A percentile compares a stretch with the other conserved stretches of the same genome.
phyloP scores from a whole-genome alignment of 2,797 vertebrate species.

The Buphagus erythrorhynchus region DNA sequence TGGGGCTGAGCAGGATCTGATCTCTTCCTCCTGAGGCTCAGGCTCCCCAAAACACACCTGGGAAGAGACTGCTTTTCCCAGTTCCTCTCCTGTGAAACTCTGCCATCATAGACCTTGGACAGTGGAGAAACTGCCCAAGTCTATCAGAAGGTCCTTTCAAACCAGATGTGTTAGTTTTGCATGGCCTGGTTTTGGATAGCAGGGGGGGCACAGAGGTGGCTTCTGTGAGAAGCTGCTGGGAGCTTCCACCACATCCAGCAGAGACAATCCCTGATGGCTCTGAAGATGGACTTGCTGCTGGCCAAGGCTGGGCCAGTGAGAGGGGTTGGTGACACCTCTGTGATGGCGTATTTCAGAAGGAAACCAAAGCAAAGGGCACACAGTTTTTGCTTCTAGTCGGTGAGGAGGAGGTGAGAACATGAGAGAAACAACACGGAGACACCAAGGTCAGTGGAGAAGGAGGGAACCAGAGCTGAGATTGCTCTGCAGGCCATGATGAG shows the following conservation, averaged over 20 bases:
- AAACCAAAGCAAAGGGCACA: neutral
- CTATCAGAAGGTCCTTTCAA: neutral
- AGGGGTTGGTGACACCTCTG: accelerated
- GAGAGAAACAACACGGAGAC: accelerated
- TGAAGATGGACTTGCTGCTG: neutral
- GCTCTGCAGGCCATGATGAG: accelerated
- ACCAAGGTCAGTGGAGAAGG: neutral
- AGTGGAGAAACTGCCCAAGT: neutral
- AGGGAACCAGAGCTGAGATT: accelerated
- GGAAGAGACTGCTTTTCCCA: neutral
- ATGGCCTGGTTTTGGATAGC: accelerated
- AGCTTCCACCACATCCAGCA: neutral
- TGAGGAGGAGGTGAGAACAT: neutral
- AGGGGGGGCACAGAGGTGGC: accelerated
- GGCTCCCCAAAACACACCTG: neutral
- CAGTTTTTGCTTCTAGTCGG: neutral
- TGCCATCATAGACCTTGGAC: neutral
- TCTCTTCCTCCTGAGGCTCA: neutral
- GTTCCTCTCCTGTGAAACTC: neutral
- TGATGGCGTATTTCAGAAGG: neutral
- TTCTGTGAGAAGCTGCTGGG: neutral
- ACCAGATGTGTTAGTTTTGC: neutral
- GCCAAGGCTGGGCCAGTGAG: accelerated
- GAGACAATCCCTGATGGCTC: neutral
- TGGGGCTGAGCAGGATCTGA: neutral